Percentiles rank a stretch among this genome's conserved stretches.
Evolutionary conservation across 2,113 vertebrate species (phyloP).

Genomic region (Mionectes macconnelli): DNA sequence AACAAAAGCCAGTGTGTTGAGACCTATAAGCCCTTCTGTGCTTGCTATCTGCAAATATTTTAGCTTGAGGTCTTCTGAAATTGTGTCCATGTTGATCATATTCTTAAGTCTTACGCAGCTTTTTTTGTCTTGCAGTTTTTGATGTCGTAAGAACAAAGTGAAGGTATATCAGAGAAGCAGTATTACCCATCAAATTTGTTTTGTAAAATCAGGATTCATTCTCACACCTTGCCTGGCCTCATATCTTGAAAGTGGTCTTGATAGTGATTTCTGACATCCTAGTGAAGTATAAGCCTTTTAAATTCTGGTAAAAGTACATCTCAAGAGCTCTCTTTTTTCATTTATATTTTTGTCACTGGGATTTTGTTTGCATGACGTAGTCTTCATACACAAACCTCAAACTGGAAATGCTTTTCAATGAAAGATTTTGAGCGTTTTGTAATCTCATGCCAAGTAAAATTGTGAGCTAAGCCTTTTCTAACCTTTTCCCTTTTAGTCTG

Average conservation of each 20-base stretch:
- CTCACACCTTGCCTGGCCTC: not conserved
- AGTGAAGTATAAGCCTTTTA: not conserved
- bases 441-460: not conserved
- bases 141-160: not conserved
- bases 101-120: not conserved
- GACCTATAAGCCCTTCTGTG: not conserved
- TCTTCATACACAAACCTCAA: not conserved
- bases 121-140: not conserved
- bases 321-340: not conserved
- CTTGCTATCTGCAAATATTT: slow-evolving; percentile 6
- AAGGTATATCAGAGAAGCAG: not conserved
- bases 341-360: not conserved
- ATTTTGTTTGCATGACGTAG: not conserved
- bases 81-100: not conserved
- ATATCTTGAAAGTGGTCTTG: not conserved
- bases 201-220: not conserved
- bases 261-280: not conserved
- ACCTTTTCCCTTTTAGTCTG: not conserved
- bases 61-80: slow-evolving; percentile 2
- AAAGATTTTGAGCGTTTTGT: not conserved
- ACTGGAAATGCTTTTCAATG: not conserved
- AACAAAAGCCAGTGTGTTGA: not conserved
- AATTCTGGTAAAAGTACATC: not conserved
- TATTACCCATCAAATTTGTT: not conserved
- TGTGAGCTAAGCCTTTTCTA: not conserved